A percentile compares a stretch with the other conserved stretches of the same genome.
These are phyloP conservation scores for Drosophila sordidapex DNA, from an alignment of 2,888 invertebrate species.

Conservation along the genomic window DNA sequence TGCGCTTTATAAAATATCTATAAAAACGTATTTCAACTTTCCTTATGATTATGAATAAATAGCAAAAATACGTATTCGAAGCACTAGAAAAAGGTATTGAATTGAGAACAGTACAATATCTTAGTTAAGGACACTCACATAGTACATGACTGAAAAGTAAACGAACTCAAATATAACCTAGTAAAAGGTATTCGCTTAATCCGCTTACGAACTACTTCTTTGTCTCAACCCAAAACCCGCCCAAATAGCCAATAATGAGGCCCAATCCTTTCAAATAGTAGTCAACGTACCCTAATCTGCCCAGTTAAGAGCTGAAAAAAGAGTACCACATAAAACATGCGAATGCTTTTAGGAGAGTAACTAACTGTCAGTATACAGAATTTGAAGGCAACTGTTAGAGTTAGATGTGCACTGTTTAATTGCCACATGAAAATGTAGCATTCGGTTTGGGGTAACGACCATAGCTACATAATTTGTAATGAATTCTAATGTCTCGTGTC, in stretches of 20 bases:
- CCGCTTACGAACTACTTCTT: conserved; percentile 18
- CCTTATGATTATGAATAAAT: background rate
- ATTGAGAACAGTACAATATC: background rate
- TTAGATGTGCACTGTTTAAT: conserved; percentile 65
- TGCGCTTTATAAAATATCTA: background rate
- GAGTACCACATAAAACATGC: background rate
- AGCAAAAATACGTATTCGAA: background rate
- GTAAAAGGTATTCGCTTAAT: conserved; percentile 4
- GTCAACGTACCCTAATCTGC: conserved; percentile 1
- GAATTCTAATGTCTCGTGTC: conserved; percentile 73
- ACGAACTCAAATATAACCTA: background rate
- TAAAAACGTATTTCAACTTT: background rate
- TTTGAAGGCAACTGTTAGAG: conserved; percentile 5
- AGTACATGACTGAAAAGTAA: background rate
- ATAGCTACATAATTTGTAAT: conserved; percentile 71
- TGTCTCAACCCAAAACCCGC: background rate
- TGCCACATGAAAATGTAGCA: conserved; percentile 59
- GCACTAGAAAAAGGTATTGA: background rate
- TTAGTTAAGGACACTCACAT: background rate
- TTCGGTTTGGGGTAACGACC: conserved; percentile 58
- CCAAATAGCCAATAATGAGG: conserved; percentile 2
- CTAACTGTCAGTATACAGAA: conserved; percentile 7
- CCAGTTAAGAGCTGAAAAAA: background rate
- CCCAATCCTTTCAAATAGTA: background rate
- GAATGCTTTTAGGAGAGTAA: conserved; percentile 35